Evolutionary conservation across 1,140 invertebrate species (phyloP).

Genomic region (Macrosteles quadrilineatus): DNA sequence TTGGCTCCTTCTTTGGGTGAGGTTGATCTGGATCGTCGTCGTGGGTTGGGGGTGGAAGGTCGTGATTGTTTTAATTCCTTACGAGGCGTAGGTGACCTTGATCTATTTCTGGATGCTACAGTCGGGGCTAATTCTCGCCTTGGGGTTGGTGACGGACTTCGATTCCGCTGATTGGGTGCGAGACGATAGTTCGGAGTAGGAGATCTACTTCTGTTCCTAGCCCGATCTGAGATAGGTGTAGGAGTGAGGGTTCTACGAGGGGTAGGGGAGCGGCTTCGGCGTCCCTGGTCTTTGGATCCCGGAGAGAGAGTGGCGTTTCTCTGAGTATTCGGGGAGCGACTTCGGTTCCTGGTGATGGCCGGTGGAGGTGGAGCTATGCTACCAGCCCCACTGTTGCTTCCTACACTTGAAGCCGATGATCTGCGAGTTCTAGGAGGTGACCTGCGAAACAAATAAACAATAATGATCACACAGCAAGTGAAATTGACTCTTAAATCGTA

Average conservation of each 20-base stretch:
- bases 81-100: conserved; percentile 27
- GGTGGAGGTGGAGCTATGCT: conserved; percentile 12
- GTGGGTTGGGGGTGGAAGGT: background rate
- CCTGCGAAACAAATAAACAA: conserved; percentile 47
- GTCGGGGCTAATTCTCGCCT: background rate
- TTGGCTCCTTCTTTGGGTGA: conserved; percentile 17
- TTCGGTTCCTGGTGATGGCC: conserved; percentile 37
- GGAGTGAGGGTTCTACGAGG: background rate
- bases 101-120: conserved; percentile 21
- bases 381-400: conserved; percentile 49
- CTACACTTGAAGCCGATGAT: conserved; percentile 57
- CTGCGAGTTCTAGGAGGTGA: conserved; percentile 58
- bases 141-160: conserved; percentile 44
- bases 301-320: conserved; percentile 38
- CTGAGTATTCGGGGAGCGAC: conserved; percentile 34
- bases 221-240: background rate
- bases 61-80: background rate
- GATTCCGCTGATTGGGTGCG: conserved; percentile 31
- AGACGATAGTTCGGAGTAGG: conserved; percentile 20
- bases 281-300: background rate
- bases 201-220: conserved; percentile 2
- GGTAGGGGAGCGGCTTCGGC: conserved; percentile 20
- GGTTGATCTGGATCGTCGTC: conserved; percentile 21
- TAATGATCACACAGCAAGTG: too few relatives aligned
- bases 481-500: too few relatives aligned